Conservation (phyloP, 2,113 vertebrate genomes). For the Myotis lucifugus region DNA sequence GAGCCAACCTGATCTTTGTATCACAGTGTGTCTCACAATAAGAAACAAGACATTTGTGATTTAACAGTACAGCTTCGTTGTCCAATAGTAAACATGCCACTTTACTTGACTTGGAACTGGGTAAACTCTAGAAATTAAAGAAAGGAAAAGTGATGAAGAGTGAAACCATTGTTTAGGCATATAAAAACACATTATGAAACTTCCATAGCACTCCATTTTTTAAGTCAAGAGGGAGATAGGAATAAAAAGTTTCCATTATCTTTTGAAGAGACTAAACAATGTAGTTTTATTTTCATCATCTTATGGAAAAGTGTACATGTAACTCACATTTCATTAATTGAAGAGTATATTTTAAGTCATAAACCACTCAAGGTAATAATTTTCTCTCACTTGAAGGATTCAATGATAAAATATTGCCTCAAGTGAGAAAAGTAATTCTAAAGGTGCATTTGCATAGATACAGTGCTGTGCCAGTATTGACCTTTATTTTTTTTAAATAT, state of each 20-base stretch:
- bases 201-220: neutral
- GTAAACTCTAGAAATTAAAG: conserved; percentile 42
- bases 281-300: neutral
- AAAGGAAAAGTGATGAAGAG: neutral
- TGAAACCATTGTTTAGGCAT: neutral
- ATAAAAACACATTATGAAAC: neutral
- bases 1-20: neutral
- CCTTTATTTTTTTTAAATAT: conserved; percentile 34
- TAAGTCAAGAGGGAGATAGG: neutral
- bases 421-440: conserved; percentile 66
- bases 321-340: conserved; percentile 60
- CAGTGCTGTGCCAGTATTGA: neutral
- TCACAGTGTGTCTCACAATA: too few species aligned
- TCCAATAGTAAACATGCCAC: neutral
- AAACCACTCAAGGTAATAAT: conserved; percentile 44
- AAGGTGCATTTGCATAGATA: conserved; percentile 16
- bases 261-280: neutral
- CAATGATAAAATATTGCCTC: conserved; percentile 44
- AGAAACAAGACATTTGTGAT: neutral
- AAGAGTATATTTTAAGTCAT: conserved; percentile 45
- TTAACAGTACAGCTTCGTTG: neutral
- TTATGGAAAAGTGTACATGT: neutral
- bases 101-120: neutral
- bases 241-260: conserved; percentile 41
- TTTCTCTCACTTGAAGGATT: conserved; percentile 57